Evolutionary conservation across 2,113 vertebrate species (phyloP).

Genomic region (Labeo catla): DNA sequence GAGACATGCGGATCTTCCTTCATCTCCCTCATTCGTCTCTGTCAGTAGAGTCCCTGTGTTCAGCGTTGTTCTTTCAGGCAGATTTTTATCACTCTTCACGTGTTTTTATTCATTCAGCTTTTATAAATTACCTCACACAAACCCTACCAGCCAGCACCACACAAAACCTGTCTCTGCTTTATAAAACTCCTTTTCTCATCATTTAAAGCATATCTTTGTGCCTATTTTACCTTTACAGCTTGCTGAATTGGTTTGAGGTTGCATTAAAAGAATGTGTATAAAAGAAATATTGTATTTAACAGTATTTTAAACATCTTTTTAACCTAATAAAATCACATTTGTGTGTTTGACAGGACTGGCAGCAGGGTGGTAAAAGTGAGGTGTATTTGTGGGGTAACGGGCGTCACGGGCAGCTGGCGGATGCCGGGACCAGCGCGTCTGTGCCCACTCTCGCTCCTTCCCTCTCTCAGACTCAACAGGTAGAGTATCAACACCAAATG

Average conservation of each 20-base stretch:
- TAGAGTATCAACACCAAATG: constrained; percentile 45
- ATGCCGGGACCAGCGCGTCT: constrained; percentile 74
- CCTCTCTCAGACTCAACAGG: constrained; percentile 80
- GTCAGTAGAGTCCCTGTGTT: constrained; percentile 29
- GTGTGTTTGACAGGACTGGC: constrained; percentile 76
- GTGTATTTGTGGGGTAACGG: constrained; percentile 82
- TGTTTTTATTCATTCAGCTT: constrained; percentile 11
- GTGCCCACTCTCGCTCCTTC: constrained; percentile 75
- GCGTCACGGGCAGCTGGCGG: constrained; percentile 79
- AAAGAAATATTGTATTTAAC: neutral
- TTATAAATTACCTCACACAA: constrained; percentile 9
- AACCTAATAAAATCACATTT: neutral
- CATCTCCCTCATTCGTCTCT: constrained; percentile 46
- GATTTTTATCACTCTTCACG: constrained; percentile 34
- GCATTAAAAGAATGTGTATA: neutral
- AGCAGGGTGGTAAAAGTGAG: constrained; percentile 80
- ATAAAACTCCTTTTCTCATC: neutral
- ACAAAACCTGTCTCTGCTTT: neutral
- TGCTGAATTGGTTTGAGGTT: neutral
- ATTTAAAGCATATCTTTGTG: neutral
- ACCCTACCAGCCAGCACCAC: neutral
- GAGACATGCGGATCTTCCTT: neutral
- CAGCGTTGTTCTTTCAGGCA: constrained; percentile 19
- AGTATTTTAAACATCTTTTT: neutral
- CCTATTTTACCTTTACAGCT: neutral